Evolutionary conservation across 2,888 invertebrate species (phyloP).

Genomic region (Eledone cirrhosa): DNA sequence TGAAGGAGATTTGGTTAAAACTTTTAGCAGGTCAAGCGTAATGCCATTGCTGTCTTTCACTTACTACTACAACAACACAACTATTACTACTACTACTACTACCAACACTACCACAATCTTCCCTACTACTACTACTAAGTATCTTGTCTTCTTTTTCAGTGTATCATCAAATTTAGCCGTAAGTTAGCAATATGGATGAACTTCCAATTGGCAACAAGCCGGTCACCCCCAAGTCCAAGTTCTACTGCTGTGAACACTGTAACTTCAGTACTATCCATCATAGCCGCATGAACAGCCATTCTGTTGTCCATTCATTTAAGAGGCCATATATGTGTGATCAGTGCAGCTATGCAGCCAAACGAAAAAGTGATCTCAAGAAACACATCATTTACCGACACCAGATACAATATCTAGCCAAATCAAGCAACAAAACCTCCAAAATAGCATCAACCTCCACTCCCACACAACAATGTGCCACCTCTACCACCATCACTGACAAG

Average conservation of each 20-base stretch:
- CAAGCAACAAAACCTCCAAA: background rate
- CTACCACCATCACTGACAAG: background rate
- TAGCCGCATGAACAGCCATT: constrained; percentile 39
- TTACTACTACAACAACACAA: too few species aligned
- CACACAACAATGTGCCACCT: background rate
- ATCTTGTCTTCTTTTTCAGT: too few species aligned
- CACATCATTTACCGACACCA: constrained; percentile 37
- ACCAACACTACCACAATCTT: too few species aligned
- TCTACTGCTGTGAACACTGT: constrained; percentile 36
- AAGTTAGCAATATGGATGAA: too few species aligned
- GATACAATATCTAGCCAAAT: background rate
- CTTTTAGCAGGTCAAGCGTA: too few species aligned
- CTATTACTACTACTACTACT: too few species aligned
- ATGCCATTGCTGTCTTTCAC: too few species aligned
- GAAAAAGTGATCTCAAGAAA: constrained; percentile 41
- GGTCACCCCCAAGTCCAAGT: background rate
- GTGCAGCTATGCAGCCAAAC: constrained; percentile 42
- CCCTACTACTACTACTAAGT: too few species aligned
- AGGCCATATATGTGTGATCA: constrained; percentile 39
- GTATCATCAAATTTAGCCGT: too few species aligned
- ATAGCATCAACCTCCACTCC: background rate
- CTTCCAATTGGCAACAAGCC: too few species aligned
- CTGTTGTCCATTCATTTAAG: constrained; percentile 39
- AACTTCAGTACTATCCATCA: constrained; percentile 38
- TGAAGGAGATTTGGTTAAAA: too few species aligned